Evolutionary conservation across 2,888 invertebrate species (phyloP).

Genomic region (Acleris emargana): DNA sequence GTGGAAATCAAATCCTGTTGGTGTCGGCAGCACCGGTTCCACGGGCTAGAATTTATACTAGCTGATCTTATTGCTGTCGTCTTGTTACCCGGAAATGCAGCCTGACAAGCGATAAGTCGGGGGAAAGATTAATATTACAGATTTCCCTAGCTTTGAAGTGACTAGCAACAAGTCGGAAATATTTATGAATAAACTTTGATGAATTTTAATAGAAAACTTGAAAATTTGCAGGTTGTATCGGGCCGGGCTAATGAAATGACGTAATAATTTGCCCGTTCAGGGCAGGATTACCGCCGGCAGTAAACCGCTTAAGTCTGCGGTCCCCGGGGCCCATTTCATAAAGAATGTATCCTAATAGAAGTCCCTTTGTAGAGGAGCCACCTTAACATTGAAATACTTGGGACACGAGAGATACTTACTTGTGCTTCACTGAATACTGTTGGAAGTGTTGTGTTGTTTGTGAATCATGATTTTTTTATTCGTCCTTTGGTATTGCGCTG

Average conservation of each 20-base stretch:
- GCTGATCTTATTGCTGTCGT: slow-evolving; percentile 13
- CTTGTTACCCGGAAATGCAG: slow-evolving; percentile 24
- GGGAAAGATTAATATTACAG: slow-evolving; percentile 18
- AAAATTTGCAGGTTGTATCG: neutral
- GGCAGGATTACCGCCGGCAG: slow-evolving; percentile 13
- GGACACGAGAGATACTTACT: slow-evolving; percentile 20
- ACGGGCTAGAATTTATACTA: neutral
- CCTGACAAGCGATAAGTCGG: slow-evolving; percentile 6
- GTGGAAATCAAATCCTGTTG: slow-evolving; percentile 20
- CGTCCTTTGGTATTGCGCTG: no score
- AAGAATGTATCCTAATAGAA: slow-evolving; percentile 33
- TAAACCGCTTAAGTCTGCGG: slow-evolving; percentile 29
- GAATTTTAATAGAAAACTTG: neutral
- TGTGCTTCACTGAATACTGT: slow-evolving; percentile 12
- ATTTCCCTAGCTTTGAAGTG: neutral
- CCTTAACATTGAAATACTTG: slow-evolving; percentile 30
- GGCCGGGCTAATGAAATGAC: slow-evolving; percentile 15
- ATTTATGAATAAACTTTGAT: neutral
- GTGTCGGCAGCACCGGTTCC: neutral
- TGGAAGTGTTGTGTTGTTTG: neutral
- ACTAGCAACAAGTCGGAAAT: no score
- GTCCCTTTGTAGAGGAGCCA: slow-evolving; percentile 28
- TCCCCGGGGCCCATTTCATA: slow-evolving; percentile 25
- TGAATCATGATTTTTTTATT: neutral
- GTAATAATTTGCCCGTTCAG: slow-evolving; percentile 21